Base-by-base conservation (phyloP, 2,797 vertebrate genomes). In the Phyllotis vaccarum region DNA sequence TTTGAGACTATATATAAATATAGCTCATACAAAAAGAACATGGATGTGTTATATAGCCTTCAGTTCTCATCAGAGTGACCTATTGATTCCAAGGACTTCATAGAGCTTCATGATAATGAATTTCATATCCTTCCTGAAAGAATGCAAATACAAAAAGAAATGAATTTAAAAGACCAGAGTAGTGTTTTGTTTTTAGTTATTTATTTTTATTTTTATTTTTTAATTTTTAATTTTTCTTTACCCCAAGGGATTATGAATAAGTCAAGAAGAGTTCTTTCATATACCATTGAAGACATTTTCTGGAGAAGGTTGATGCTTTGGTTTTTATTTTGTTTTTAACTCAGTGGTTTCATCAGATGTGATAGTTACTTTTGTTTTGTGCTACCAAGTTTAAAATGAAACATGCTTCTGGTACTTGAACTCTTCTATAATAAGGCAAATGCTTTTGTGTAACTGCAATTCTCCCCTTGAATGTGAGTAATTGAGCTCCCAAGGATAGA, bases 241-340 rank as follows among this genome's bases (percentile, higher is more conserved):
- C 79, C 86, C 91, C 83, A 94, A 46, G 58, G 17, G 16, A 70
- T 68, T 83, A 58, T 2, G 12, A 80, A 11, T 85, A 75, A 93
- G 96, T 93, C 92, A 95, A 97, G 46, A 58, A 3, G 0, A 52
- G 0, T 80, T 97, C 21, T 31, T 96, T 96, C 86, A 64, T 66
- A 52, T 10, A 13, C 2, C 76, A 29, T 4, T 92, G 43, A 62
- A 62, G 96, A 78, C 68, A 92, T 64, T 94, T 94, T n/a, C 74
- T 92, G 54, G 3, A 86, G 91, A 93, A 85, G 62, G 0, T 40
- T 80, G 6, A 74, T 81, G 58, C n/a, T 93, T 90, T 94, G 52
- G 96, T 90, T 62, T 37, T 86, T 89, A 14, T 85, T 93, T 96
- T 85, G 40, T 87, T 95, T 97, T 95, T 93, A 95, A 70, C 29